These are phyloP conservation scores for Micrastur ruficollis DNA, from an alignment of 2,797 vertebrate genomes.

Conservation along the genomic window DNA sequence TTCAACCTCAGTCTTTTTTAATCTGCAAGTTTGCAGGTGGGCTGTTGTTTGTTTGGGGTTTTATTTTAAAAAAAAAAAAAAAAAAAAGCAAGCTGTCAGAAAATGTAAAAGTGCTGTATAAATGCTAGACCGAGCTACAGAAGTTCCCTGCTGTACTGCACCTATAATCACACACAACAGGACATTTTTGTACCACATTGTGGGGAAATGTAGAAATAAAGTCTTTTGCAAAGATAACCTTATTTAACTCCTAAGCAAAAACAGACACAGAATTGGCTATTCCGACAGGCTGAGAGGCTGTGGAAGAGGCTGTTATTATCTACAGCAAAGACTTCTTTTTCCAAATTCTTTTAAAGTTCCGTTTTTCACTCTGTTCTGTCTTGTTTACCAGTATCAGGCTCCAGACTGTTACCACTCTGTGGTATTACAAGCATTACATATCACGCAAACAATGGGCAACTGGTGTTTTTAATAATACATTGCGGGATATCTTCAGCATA, in stretches of 20 bases:
- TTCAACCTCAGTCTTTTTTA: background rate
- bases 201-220: background rate
- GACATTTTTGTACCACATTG: background rate
- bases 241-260: background rate
- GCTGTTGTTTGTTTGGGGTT: background rate
- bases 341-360: background rate
- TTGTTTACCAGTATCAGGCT: background rate
- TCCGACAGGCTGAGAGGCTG: background rate
- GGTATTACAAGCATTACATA: background rate
- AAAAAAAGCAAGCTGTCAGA: background rate
- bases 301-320: background rate
- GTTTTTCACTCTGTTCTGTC: background rate
- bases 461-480: background rate
- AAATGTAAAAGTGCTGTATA: background rate
- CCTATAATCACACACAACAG: background rate
- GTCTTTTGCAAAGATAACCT: background rate
- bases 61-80: too few species aligned
- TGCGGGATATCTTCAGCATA: background rate
- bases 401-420: background rate
- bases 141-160: background rate
- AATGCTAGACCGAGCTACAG: background rate
- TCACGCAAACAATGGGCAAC: fast-evolving
- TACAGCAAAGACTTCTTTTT: background rate
- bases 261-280: background rate
- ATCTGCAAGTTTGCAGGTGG: background rate